Evolutionary conservation across 2,113 vertebrate species (phyloP), one percentile per base, ranked within the genome.

Genomic region (Microcebus lehilahytsara): DNA sequence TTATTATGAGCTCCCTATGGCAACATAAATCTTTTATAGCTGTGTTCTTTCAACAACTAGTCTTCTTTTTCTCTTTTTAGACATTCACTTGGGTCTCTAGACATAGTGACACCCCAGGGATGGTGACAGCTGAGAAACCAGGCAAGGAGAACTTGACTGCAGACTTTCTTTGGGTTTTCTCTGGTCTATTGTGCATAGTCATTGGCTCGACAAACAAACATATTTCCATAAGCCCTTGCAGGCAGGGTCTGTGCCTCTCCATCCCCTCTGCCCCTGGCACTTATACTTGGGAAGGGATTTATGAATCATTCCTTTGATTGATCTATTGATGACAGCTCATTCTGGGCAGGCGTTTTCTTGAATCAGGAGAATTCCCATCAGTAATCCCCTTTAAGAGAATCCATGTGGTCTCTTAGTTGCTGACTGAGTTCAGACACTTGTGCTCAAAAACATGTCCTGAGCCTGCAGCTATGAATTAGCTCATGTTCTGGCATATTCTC

Each of bases 381-480:
- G 19, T 74, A 93, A 86, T 88, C 79, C 75, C 53, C 34, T 64
- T 88, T 56, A 92, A 89, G 75, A 77, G 37, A 91, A 91, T 30
- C 78, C 53, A 13, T 25, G 60, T 56, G 85, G 71, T 85, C 94
- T 71, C 30, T 58, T 46, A 60, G 58, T 56, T 78, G 91, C 91
- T n/a, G 79, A 85, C 80, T 96, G 58, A 58, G 75, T 74, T 88
- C 95, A 85, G 81, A 94, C 71, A 67, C 79, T 69, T 93, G 46
- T 67, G 60, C 80, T 93, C 53, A 5, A 34, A 95, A 94, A 90
- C 84, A 67, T 10, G 64, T 79, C 92, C 96, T 46, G 19, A 32
- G 90, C 77, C 87, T 0, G 0, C 56, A 94, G 95, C 49, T 83
- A 34, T 75, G 69, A 85, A 88, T 96, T 60, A 96, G 80, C 72